Evolutionary conservation across 2,797 vertebrate genomes (phyloP).

Genomic region (Ptychobarbus kaznakovi): DNA sequence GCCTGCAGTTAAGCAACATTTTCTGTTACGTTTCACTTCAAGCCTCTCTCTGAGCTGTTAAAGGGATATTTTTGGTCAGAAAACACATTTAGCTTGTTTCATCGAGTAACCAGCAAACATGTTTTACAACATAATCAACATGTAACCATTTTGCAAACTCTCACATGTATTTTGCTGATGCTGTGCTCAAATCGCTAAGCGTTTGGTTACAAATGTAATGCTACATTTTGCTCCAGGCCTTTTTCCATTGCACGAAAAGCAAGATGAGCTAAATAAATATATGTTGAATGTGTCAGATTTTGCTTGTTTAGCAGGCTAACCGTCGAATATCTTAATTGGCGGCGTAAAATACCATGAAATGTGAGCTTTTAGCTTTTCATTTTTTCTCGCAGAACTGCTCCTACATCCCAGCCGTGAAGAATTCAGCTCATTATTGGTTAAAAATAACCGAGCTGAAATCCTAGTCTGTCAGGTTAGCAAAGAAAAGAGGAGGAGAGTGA

Average conservation of each 20-base stretch:
- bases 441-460: conserved; percentile 59
- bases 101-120: background rate
- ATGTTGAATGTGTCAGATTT: background rate
- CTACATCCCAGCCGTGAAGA: conserved; percentile 23
- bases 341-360: background rate
- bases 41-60: background rate
- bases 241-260: background rate
- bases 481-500: conserved; percentile 58
- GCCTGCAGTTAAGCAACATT: background rate
- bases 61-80: background rate
- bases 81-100: background rate
- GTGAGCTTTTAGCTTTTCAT: background rate
- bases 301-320: conserved; percentile 4
- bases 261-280: background rate
- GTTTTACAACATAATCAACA: background rate
- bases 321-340: background rate
- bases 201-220: background rate
- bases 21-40: background rate
- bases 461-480: conserved; percentile 50
- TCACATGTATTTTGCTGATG: background rate
- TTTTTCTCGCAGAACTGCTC: background rate
- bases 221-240: background rate
- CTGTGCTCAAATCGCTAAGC: background rate
- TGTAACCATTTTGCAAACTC: background rate
- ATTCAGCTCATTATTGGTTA: conserved; percentile 55